phyloP scores from a whole-genome alignment of 2,888 invertebrate species.

The Poecilobothrus nobilitatus region DNA sequence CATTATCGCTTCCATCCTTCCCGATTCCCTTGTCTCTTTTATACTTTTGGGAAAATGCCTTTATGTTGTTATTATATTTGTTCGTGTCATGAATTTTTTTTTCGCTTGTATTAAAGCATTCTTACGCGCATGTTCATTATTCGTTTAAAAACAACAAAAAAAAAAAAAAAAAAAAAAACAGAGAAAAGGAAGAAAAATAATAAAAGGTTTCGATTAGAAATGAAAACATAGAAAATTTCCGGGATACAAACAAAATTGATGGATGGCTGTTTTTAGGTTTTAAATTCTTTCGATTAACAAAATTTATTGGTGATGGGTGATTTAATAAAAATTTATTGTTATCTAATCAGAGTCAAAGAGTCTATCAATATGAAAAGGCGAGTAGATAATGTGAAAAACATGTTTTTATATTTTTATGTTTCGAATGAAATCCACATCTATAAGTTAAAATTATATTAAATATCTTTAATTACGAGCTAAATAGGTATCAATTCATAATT shows the following conservation, averaged over 20 bases:
- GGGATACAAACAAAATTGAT: neutral
- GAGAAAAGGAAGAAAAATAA: neutral
- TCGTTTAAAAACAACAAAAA: neutral
- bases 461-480: no score
- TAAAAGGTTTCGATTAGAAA: conserved; percentile 6
- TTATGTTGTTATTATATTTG: no score
- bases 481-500: no score
- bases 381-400: no score
- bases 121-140: neutral
- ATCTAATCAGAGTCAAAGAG: no score
- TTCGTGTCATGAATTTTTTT: neutral
- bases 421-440: no score
- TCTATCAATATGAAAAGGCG: no score
- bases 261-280: neutral
- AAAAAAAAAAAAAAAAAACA: neutral
- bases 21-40: no score
- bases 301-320: neutral
- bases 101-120: neutral
- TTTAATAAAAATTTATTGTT: neutral
- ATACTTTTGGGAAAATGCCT: no score
- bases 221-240: neutral
- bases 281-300: neutral
- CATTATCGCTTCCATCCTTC: no score
- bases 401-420: no score
- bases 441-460: no score